phyloP scores from a whole-genome alignment of 2,888 invertebrate genomes.

The Scaeva pyrastri region DNA sequence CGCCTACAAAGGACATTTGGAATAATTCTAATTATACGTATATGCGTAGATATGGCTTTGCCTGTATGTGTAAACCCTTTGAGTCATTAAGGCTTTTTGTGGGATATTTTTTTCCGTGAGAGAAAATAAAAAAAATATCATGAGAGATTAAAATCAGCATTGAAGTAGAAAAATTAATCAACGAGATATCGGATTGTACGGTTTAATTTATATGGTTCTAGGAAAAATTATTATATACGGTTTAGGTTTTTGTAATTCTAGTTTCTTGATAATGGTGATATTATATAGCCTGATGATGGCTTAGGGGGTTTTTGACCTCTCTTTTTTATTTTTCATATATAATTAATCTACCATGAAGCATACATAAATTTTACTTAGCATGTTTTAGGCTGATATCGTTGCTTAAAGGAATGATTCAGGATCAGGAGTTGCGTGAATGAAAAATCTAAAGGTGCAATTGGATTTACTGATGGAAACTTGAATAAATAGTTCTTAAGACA shows the following conservation, averaged over 20 bases:
- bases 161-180: conserved; percentile 20
- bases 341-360: too few species aligned
- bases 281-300: neutral
- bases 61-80: conserved; percentile 20
- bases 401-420: too few species aligned
- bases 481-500: too few species aligned
- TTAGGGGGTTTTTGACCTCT: neutral
- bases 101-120: neutral
- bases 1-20: conserved; percentile 26
- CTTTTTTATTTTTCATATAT: too few species aligned
- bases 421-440: too few species aligned
- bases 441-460: too few species aligned
- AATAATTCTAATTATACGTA: conserved; percentile 29
- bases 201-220: too few species aligned
- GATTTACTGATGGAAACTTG: too few species aligned
- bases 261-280: neutral
- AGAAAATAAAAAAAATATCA: neutral
- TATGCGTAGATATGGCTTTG: neutral
- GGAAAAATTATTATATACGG: neutral
- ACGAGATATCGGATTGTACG: neutral
- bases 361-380: too few species aligned
- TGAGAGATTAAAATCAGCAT: conserved; percentile 7
- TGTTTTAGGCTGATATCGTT: too few species aligned
- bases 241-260: neutral
- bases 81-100: conserved; percentile 44